Percentiles rank a stretch among this genome's conserved stretches.
phyloP scores from a whole-genome alignment of 1,140 invertebrate genomes.

The Lutraria rhynchaena region DNA sequence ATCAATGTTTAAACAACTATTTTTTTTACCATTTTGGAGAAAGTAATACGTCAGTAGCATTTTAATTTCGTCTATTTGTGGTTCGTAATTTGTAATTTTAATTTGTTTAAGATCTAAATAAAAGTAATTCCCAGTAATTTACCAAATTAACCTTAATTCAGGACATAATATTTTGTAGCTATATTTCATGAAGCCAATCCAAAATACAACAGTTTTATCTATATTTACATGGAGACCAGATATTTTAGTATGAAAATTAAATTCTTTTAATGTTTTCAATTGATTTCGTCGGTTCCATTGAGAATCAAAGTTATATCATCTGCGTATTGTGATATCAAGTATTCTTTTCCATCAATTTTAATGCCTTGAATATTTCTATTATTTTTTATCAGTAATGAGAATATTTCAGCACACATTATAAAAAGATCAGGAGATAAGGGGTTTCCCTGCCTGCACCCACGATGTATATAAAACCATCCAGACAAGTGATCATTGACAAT shows the following conservation, averaged over 20 bases:
- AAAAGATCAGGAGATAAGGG: conserved; percentile 15
- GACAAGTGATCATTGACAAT: neutral
- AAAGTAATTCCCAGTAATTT: conserved; percentile 4
- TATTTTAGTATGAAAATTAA: no score
- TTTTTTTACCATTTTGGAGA: neutral
- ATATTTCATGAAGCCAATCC: no score
- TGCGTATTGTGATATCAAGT: conserved; percentile 38
- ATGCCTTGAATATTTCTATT: conserved; percentile 50
- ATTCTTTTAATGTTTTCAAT: no score
- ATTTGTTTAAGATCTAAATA: neutral
- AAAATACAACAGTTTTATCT: no score
- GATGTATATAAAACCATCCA: neutral
- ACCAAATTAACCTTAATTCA: neutral
- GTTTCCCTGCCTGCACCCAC: conserved; percentile 1
- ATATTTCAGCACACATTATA: conserved; percentile 35
- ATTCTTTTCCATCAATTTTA: conserved; percentile 21
- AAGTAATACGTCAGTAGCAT: neutral
- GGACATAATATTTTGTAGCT: neutral
- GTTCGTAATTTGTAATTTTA: neutral
- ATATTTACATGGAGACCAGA: no score
- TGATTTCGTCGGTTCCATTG: no score
- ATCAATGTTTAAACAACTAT: conserved; percentile 4
- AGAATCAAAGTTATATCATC: no score
- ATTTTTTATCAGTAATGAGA: conserved; percentile 5
- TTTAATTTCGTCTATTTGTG: conserved; percentile 24